phyloP scores from a whole-genome alignment of 1,140 invertebrate species.

The Tetramorium alpestre region DNA sequence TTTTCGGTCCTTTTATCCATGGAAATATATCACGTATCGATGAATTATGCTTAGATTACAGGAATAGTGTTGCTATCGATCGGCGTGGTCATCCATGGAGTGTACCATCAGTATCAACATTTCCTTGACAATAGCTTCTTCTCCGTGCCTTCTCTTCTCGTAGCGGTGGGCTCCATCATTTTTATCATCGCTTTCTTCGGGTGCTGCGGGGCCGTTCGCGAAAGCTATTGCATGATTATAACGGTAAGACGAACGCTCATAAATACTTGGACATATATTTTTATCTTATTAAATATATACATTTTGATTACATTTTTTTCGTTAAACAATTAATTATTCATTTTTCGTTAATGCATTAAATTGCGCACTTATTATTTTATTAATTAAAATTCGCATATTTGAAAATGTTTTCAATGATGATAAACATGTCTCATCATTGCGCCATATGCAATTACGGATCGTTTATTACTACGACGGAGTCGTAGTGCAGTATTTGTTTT shows the following conservation, averaged over 20 bases:
- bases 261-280: neutral
- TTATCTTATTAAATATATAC: neutral
- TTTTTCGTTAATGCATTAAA: neutral
- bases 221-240: constrained; percentile 93
- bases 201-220: constrained; percentile 94
- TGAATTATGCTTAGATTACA: constrained; percentile 87
- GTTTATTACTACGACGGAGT: neutral
- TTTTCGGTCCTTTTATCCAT: neutral
- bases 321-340: neutral
- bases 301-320: neutral
- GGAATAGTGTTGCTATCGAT: constrained; percentile 90
- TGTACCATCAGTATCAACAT: constrained; percentile 89
- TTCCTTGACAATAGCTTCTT: constrained; percentile 88
- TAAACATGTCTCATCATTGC: neutral
- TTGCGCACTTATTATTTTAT: neutral
- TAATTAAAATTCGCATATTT: neutral
- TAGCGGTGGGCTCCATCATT: constrained; percentile 92
- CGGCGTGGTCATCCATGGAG: constrained; percentile 88
- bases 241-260: constrained; percentile 85
- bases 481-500: neutral
- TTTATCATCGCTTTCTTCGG: constrained; percentile 94
- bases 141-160: constrained; percentile 91
- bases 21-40: neutral
- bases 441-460: neutral
- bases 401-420: neutral